A percentile compares a stretch with the other conserved stretches of the same genome.
These are phyloP conservation scores for Peromyscus attwateri DNA, from an alignment of 2,797 vertebrate genomes.

Conservation along the genomic window DNA sequence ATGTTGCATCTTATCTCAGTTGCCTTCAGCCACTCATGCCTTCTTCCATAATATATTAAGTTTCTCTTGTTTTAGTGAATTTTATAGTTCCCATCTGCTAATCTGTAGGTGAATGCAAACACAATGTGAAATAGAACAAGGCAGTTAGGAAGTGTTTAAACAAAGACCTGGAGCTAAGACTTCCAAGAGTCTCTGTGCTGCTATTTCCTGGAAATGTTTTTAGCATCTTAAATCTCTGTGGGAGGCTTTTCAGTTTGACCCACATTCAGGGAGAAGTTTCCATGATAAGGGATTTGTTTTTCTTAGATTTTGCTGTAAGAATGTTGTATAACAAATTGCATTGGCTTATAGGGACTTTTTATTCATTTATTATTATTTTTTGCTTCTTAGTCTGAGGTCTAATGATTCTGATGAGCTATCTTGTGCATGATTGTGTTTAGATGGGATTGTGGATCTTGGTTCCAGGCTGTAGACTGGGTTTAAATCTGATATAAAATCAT, in stretches of 20 bases:
- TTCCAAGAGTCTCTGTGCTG: background rate
- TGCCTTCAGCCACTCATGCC: too few relatives aligned
- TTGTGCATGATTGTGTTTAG: background rate
- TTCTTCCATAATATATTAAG: background rate
- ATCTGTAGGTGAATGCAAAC: conserved; percentile 35
- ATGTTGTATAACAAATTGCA: background rate
- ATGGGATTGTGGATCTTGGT: background rate
- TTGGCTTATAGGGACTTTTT: background rate
- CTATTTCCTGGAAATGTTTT: conserved; percentile 37
- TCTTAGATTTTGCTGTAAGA: conserved; percentile 26
- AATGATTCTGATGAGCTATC: background rate
- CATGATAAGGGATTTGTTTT: background rate
- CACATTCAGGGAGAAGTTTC: background rate
- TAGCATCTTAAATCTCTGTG: background rate
- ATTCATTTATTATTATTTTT: background rate
- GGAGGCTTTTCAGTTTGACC: conserved; percentile 30
- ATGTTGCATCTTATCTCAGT: background rate
- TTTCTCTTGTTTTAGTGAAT: background rate
- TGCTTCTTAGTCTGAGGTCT: background rate
- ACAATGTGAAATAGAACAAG: background rate
- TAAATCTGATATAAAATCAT: background rate
- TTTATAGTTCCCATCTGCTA: background rate
- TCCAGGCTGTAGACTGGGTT: background rate
- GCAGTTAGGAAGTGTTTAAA: conserved; percentile 32
- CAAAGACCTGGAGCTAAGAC: background rate